Evolutionary conservation across 1,140 invertebrate species (phyloP).

Genomic region (Plectus sambesii): DNA sequence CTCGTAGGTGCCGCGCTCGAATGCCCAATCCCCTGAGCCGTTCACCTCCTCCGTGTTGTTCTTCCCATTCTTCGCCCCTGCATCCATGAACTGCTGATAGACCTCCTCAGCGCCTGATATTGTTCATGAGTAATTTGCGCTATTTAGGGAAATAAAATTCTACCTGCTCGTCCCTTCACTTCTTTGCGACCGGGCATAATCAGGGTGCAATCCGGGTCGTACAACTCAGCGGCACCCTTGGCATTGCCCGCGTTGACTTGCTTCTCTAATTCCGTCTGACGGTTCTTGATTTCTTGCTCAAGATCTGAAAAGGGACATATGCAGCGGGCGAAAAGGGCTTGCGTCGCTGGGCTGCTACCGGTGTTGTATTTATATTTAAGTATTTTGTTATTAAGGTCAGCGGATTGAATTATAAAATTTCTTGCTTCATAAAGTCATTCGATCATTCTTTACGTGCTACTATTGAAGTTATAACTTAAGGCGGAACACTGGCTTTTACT

Average conservation of each 20-base stretch:
- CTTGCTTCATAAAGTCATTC: too few species aligned
- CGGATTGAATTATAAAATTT: too few species aligned
- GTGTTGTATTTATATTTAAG: too few species aligned
- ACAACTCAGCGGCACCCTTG: conserved; percentile 32
- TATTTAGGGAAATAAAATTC: conserved; percentile 1
- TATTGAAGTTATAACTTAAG: too few species aligned
- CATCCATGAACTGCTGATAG: conserved; percentile 43
- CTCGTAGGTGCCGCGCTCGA: conserved; percentile 42
- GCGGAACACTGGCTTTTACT: too few species aligned
- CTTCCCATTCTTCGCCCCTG: conserved; percentile 34
- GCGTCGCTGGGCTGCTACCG: too few species aligned
- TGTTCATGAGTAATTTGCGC: not conserved
- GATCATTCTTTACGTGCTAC: too few species aligned
- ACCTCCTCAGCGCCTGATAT: conserved; percentile 38
- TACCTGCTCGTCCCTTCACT: conserved; percentile 38
- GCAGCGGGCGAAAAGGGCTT: not conserved
- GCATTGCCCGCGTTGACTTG: conserved; percentile 43
- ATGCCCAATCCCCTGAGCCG: conserved; percentile 44
- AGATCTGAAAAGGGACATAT: conserved; percentile 31
- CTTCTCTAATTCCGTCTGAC: conserved; percentile 44
- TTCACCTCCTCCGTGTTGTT: conserved; percentile 45
- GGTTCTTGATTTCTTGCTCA: conserved; percentile 45
- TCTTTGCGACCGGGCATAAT: conserved; percentile 42
- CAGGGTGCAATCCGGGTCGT: conserved; percentile 44
- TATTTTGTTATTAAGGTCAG: too few species aligned